Evolutionary conservation across 2,888 invertebrate species (phyloP), one percentile per base, ranked within the genome.

Genomic region (Polymixis flavicincta): DNA sequence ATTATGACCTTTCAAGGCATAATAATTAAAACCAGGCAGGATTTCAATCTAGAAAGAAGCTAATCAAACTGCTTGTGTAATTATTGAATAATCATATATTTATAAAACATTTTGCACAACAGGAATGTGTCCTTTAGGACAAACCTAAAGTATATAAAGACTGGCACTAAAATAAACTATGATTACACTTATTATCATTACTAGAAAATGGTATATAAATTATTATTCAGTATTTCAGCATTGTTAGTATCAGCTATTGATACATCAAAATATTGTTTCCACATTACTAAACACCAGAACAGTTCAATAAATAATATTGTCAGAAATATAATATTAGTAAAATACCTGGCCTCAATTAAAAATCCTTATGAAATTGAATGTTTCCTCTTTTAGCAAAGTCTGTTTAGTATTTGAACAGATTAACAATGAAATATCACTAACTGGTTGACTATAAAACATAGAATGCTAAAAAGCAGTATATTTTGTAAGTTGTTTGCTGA

Each of bases 61-160:
- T 37, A 81, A 80, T 71, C 25, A 90, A 90, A 89, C 78, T 81
- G 80, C 80, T 85, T 64, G 81, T 78, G 73, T 76, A 67, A 77
- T 85, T 80, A 76, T 85, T 83, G 80, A 85, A 86, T 89, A 87
- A 86, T 87, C 81, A 84, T 87, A 89, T 91, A 90, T 92, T 92
- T 89, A 86, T 90, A 87, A 89, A 88, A 89, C 83, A 85, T 86
- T 89, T 87, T 89, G 85, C 88, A 89, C 88, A 92, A 92, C 88
- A 92, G 93, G 94, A 94, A 94, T 94, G 92, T 91, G 91, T 92
- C 94, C 95, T 94, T 89, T 89, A 92, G 94, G 93, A 93, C 92
- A 85, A 88, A 87, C 86, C 84, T 88, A 84, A 84, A 84, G 85
- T 78, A 82, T 88, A 82, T 85, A 88, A 89, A 89, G 92, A 92